Base-by-base conservation (phyloP, 1,140 invertebrate species). In the Zaprionus camerounensis region DNA sequence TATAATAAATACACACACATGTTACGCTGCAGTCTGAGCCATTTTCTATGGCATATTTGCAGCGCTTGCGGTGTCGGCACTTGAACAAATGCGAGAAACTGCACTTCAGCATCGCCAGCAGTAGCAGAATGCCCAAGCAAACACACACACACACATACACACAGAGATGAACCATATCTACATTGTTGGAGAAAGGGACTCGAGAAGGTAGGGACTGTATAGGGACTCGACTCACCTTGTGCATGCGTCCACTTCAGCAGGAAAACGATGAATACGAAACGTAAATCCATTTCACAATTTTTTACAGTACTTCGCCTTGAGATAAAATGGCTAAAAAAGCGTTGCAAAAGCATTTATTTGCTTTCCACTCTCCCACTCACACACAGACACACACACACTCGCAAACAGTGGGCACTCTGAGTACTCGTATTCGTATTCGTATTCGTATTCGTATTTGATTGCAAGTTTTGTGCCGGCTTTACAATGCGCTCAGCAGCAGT, bases 211-310 rank as follows among this genome's bases (percentile, higher is more conserved):
- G 24, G 41, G 15, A 13, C 22, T 53, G 15, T 55, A 5, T 56
- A 31, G 3, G 46, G 17, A 46, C 22, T 64, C 61, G 61, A 76
- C 91, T 91, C 86, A 92, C 91, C 91, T 92, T 92, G 91, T 80
- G 87, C 91, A 90, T 92, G 76, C 65, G 84, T 92, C 91, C 91
- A 92, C 85, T 92, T 92, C 73, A 92, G 84, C 78, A 92, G 82
- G 71, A 92, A 90, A 80, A 92, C 81, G 84, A 92, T 92, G 91
- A 92, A 90, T 81, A 92, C 78, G 82, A 92, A 91, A 81, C 91
- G 84, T 86, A 92, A 83, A 92, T 92, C 91, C 91, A 92, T 92
- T 83, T 92, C 85, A 76, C 81, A 81, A 78, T 78, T 81, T 76
- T 91, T 87, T 78, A 85, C 82, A 91, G 86, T 90, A 87, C 76